Evolutionary conservation across 2,888 invertebrate genomes (phyloP), one percentile per base, ranked within the genome.

Genomic region (Drosophila emarginata): DNA sequence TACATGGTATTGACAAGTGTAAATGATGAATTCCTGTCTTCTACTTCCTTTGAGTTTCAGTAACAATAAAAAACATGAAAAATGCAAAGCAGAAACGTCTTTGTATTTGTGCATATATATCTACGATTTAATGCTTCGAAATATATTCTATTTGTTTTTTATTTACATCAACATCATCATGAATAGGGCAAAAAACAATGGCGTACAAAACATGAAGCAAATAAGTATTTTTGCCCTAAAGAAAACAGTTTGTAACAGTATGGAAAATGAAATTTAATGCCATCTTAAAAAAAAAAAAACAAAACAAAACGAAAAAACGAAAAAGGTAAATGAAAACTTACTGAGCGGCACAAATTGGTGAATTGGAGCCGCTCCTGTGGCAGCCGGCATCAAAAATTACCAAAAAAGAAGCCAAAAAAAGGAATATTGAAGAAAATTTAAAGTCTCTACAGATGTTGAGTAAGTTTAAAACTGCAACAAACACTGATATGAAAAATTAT

Each of bases 191-290:
- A 4, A 18, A 1, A 21, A 45, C 18, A 45, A 45, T 21, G 12
- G 45, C 21, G 11, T 21, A 45, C 11, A 18, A 4, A 11, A 45
- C 18, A 18, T 12, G 11, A 18, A 21, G 14, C 40, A 18, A 45
- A 45, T 21, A 18, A 21, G 18, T 18, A 45, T 45, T 18, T 21
- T 12, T 45, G 45, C 45, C 45, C 45, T 12, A 11, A 54, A 32
- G 15, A 53, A 53, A 32, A 32, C 32, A 14, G 32, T 32, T 15
- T 28, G 53, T 32, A 53, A 53, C 53, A 15, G 28, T 32, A 28
- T 15, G 26, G 21, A 39, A 21, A 21, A 39, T 56, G 56, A 32
- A 56, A 37, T 39, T 56, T 36, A 57, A 39, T 39, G 23, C 56
- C 21, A 12, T 37, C 36, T 32, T 56, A 11, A 52, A 14, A 15